A percentile compares a stretch with the other conserved stretches of the same genome.
phyloP scores from a whole-genome alignment of 2,113 vertebrate species.

The Nyctereutes procyonoides region DNA sequence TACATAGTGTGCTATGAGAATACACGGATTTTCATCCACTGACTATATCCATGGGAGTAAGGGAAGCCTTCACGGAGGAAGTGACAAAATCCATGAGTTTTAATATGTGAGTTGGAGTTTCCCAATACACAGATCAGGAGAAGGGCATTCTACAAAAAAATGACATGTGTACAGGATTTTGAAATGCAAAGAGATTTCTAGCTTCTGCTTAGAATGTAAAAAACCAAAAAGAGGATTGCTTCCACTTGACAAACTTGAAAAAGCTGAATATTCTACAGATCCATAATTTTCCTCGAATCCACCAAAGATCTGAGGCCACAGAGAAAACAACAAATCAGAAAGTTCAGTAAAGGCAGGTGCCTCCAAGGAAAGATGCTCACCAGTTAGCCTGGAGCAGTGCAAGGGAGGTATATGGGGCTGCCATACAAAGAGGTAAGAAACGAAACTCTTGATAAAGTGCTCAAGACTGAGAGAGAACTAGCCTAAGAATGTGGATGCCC shows the following conservation, averaged over 20 bases:
- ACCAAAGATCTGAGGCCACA: not conserved
- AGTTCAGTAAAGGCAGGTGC: not conserved
- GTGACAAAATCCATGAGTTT: not conserved
- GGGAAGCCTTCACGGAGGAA: not conserved
- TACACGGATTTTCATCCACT: not conserved
- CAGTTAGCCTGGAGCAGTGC: not conserved
- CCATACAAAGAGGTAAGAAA: not conserved
- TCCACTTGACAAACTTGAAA: not conserved
- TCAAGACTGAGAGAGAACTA: not conserved
- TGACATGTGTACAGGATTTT: not conserved
- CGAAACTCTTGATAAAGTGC: not conserved
- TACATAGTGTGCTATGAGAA: not conserved
- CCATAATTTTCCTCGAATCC: not conserved
- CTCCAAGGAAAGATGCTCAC: not conserved
- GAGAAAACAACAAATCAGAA: not conserved
- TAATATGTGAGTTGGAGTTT: not conserved
- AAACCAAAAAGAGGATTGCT: not conserved
- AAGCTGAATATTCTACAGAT: not conserved
- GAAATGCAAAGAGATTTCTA: not conserved
- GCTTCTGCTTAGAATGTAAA: not conserved
- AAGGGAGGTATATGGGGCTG: not conserved
- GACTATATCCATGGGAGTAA: not conserved
- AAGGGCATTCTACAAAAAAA: not conserved
- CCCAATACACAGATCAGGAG: not conserved
- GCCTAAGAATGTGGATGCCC: not conserved